phyloP scores from a whole-genome alignment of 1,140 invertebrate genomes.

The Euura lappo region DNA sequence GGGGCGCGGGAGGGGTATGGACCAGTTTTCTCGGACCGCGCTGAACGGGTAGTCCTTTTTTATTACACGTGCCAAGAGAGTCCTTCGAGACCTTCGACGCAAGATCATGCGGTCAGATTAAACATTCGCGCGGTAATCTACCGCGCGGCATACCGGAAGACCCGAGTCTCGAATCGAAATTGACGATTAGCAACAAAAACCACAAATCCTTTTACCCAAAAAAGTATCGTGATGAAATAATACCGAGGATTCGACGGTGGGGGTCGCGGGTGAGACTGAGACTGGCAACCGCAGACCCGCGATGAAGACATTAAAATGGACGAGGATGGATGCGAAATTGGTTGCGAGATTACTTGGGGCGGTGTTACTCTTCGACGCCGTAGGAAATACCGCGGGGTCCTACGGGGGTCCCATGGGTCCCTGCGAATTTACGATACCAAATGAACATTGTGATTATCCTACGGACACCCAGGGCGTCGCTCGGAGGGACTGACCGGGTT shows the following conservation, averaged over 20 bases:
- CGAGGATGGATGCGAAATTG: slow-evolving; percentile 44
- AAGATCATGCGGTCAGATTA: not conserved
- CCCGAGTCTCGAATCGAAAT: not conserved
- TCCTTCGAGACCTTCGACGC: not conserved
- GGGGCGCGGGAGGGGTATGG: not conserved
- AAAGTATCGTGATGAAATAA: no score
- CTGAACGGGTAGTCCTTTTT: not conserved
- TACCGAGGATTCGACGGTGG: not conserved
- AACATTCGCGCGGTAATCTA: not conserved
- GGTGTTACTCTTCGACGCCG: not conserved
- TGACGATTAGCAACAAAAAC: no score
- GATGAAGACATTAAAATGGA: slow-evolving; percentile 54
- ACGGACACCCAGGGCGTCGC: slow-evolving; percentile 2
- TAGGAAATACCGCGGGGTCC: not conserved
- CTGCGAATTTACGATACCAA: not conserved
- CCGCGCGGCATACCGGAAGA: not conserved
- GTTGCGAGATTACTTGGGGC: slow-evolving; percentile 32
- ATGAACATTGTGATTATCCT: not conserved
- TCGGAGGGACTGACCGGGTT: no score
- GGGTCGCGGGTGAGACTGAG: not conserved
- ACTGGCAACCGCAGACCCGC: slow-evolving; percentile 35
- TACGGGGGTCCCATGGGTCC: not conserved
- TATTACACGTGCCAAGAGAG: not conserved
- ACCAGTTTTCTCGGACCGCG: not conserved
- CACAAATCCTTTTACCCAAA: no score